phyloP scores from a whole-genome alignment of 2,797 vertebrate genomes.

The Brotula barbata region DNA sequence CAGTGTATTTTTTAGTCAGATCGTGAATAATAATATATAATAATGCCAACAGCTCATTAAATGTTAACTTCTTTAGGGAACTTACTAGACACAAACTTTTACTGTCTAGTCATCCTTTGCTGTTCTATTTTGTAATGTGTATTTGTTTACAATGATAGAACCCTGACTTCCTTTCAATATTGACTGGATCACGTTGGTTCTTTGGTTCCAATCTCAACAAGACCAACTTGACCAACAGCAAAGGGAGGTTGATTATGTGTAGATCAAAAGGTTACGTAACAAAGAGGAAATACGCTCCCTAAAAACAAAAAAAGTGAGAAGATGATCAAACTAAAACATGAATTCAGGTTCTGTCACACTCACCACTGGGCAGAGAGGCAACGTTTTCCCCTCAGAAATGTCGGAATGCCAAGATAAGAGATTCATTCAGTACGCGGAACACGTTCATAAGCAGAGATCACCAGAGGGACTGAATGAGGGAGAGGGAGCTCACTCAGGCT shows the following conservation, averaged over 20 bases:
- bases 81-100: too few relatives aligned
- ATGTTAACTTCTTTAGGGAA: too few relatives aligned
- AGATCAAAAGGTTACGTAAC: neutral
- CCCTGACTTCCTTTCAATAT: too few relatives aligned
- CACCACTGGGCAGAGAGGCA: slow-evolving; percentile 31
- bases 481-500: slow-evolving; percentile 40
- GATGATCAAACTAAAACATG: slow-evolving; percentile 12
- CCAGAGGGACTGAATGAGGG: slow-evolving; percentile 11
- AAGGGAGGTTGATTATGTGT: neutral
- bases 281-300: neutral
- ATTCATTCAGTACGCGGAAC: slow-evolving; percentile 43
- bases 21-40: too few relatives aligned
- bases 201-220: too few relatives aligned
- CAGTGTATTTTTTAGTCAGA: too few relatives aligned
- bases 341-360: slow-evolving; percentile 26
- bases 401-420: slow-evolving; percentile 17
- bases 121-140: too few relatives aligned
- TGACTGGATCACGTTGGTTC: too few relatives aligned
- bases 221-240: too few relatives aligned
- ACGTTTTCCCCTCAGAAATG: slow-evolving; percentile 35
- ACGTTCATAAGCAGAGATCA: slow-evolving; percentile 21
- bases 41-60: too few relatives aligned
- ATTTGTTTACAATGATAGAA: too few relatives aligned
- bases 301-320: slow-evolving; percentile 14
- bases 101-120: too few relatives aligned